Percentiles rank a stretch among this genome's conserved stretches.
Conservation (phyloP, 2,113 vertebrate species). For the Bungarus multicinctus region DNA sequence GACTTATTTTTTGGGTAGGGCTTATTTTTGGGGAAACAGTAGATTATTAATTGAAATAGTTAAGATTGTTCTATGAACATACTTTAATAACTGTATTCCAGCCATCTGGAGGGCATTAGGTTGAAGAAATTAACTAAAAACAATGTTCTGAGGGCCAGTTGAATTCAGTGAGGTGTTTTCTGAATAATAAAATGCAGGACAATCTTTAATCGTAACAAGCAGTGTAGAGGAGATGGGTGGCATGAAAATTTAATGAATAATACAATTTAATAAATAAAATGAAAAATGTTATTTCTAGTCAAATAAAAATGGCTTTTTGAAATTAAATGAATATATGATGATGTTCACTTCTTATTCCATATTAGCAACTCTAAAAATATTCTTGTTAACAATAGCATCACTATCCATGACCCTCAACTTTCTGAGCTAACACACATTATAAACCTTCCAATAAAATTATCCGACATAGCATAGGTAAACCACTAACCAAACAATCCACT, state of each 20-base stretch:
- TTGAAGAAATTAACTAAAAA: background rate
- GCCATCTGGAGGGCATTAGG: background rate
- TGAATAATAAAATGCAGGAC: background rate
- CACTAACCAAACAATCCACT: background rate
- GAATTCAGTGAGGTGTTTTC: background rate
- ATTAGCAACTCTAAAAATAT: background rate
- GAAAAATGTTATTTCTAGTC: background rate
- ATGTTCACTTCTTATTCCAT: background rate
- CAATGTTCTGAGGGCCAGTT: background rate
- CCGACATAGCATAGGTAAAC: background rate
- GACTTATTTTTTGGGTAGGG: no score
- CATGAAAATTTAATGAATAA: background rate
- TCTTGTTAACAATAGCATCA: background rate
- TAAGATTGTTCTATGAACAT: background rate
- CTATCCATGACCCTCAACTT: background rate
- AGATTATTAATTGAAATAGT: background rate
- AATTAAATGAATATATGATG: background rate
- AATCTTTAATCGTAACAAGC: background rate
- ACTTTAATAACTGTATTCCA: background rate
- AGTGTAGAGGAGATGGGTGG: background rate
- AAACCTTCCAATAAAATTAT: background rate
- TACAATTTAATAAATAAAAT: background rate
- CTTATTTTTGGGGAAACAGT: no score
- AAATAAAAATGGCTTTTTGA: background rate
- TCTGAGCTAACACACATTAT: background rate